A percentile compares a stretch with the other conserved stretches of the same genome.
phyloP scores from a whole-genome alignment of 2,888 invertebrate species.

The Sminthurinus aureus region DNA sequence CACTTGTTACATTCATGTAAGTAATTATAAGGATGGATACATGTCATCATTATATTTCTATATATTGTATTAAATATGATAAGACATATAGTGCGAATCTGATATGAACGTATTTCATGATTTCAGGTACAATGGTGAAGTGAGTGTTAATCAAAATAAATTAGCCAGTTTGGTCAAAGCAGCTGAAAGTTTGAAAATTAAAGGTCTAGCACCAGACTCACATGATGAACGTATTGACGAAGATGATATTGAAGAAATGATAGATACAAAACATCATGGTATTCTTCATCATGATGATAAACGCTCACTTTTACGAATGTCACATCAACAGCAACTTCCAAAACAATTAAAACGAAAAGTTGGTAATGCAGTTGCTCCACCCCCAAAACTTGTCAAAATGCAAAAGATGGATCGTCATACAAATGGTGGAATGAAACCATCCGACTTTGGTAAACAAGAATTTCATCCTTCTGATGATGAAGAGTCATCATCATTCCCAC shows the following conservation, averaged over 20 bases:
- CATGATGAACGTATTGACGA: conserved; percentile 47
- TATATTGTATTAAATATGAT: too few relatives aligned
- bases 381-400: conserved; percentile 58
- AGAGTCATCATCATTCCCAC: conserved; percentile 29
- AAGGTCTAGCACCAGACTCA: conserved; percentile 68
- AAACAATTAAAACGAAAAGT: conserved; percentile 40
- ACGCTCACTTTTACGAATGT: conserved; percentile 32
- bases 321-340: conserved; percentile 7
- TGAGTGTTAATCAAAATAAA: conserved; percentile 85
- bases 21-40: conserved; percentile 70
- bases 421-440: conserved; percentile 41
- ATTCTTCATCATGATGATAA: conserved; percentile 21
- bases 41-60: conserved; percentile 64
- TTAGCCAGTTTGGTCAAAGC: conserved; percentile 81
- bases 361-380: conserved; percentile 31
- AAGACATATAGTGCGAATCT: too few relatives aligned
- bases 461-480: conserved; percentile 42
- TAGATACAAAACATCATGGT: conserved; percentile 30
- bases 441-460: conserved; percentile 34
- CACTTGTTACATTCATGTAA: conserved; percentile 85
- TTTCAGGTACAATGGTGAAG: conserved; percentile 66
- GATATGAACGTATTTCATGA: background rate
- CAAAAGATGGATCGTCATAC: conserved; percentile 48
- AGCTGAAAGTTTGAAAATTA: conserved; percentile 83
- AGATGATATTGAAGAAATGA: conserved; percentile 49